Percentiles rank a stretch among this genome's conserved stretches.
phyloP scores from a whole-genome alignment of 2,113 vertebrate genomes.

The Podarcis cretensis region DNA sequence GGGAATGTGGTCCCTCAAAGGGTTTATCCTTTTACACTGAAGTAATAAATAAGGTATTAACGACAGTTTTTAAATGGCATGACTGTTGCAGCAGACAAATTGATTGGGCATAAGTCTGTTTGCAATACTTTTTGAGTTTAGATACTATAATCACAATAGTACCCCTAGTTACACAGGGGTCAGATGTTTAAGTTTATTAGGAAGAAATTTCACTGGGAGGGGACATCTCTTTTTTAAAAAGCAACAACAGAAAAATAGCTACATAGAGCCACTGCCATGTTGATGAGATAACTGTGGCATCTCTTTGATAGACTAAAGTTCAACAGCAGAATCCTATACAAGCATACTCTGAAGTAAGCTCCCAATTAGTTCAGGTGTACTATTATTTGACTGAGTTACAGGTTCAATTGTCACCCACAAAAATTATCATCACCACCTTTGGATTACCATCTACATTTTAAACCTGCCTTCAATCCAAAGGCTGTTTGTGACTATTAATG shows the following conservation, averaged over 20 bases:
- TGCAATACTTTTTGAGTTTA: not conserved
- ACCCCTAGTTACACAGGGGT: not conserved
- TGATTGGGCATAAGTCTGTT: not conserved
- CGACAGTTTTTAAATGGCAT: not conserved
- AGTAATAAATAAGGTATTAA: slow-evolving; percentile 8
- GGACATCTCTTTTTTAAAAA: not conserved
- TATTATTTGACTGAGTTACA: not conserved
- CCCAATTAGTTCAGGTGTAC: not conserved
- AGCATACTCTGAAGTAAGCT: not conserved
- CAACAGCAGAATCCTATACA: not conserved
- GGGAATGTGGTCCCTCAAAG: not conserved
- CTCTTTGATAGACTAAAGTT: not conserved
- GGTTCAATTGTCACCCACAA: not conserved
- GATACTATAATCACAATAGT: not conserved
- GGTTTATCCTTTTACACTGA: slow-evolving; percentile 9
- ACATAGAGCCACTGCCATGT: no score
- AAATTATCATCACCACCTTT: no score
- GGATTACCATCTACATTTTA: no score
- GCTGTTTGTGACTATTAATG: no score
- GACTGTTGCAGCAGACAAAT: not conserved
- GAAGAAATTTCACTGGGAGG: not conserved
- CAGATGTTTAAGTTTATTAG: not conserved
- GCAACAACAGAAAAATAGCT: no score
- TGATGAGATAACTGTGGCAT: not conserved
- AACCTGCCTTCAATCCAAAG: no score